Conservation (phyloP, 1,140 invertebrate species). For the Danaus melanippus region DNA sequence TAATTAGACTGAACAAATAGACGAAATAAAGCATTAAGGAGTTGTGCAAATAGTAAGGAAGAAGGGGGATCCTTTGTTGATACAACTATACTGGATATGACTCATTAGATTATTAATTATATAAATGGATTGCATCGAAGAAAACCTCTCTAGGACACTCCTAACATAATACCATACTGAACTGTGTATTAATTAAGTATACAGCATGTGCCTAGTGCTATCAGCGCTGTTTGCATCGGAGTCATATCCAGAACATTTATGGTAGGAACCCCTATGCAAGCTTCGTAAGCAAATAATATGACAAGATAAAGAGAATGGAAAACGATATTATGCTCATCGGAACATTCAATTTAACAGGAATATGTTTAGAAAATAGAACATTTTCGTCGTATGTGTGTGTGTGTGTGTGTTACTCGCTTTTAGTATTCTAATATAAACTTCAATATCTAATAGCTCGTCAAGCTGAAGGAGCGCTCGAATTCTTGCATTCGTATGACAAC, state of each 20-base stretch:
- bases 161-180: no score
- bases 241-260: constrained; percentile 20
- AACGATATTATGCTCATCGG: constrained; percentile 24
- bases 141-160: no score
- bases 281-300: constrained; percentile 49
- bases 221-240: background rate
- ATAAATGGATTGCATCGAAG: no score
- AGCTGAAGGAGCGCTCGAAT: no score
- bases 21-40: constrained; percentile 69
- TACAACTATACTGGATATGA: constrained; percentile 26
- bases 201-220: no score
- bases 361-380: background rate
- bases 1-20: constrained; percentile 67
- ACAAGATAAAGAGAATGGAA: constrained; percentile 47
- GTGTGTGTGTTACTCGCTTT: background rate
- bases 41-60: constrained; percentile 56
- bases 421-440: background rate
- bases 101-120: constrained; percentile 1
- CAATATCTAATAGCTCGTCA: background rate
- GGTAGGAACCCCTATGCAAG: constrained; percentile 35
- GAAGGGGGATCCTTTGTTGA: constrained; percentile 35
- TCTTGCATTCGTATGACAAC: no score
- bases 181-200: no score
- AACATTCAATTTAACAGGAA: constrained; percentile 20
- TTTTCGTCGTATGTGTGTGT: background rate